Conservation (phyloP, 2,797 vertebrate species). For the Netta rufina region DNA sequence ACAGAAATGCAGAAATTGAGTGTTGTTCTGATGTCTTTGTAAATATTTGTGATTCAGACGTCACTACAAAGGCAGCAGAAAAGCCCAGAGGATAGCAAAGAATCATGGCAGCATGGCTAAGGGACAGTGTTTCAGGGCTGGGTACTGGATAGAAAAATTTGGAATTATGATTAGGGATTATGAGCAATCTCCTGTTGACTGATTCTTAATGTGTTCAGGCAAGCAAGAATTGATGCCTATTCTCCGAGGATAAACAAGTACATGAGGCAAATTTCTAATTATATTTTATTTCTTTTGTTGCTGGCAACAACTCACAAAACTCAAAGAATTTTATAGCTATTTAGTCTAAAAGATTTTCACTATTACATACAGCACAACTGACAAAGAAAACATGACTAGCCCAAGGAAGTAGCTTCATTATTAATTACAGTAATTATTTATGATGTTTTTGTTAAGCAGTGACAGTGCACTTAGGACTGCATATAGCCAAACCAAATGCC, state of each 20-base stretch:
- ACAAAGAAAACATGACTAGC: not conserved
- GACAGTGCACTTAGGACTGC: constrained; percentile 38
- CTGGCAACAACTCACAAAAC: not conserved
- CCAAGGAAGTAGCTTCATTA: constrained; percentile 53
- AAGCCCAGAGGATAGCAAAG: not conserved
- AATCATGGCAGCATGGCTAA: not conserved
- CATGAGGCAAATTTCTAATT: constrained; percentile 31
- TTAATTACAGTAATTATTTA: constrained; percentile 57
- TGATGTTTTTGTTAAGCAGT: constrained; percentile 50
- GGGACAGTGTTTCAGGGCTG: not conserved
- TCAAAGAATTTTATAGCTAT: constrained; percentile 28
- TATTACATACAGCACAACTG: not conserved
- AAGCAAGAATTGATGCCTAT: not conserved
- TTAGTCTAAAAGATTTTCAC: constrained; percentile 24
- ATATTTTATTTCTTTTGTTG: constrained; percentile 7
- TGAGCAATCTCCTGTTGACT: constrained; percentile 9
- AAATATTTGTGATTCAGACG: not conserved
- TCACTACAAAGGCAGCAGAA: not conserved
- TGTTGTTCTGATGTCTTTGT: not conserved
- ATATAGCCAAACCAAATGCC: not conserved
- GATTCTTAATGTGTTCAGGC: constrained; percentile 21
- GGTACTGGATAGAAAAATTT: not conserved
- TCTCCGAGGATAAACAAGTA: constrained; percentile 29
- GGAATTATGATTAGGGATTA: constrained; percentile 6
- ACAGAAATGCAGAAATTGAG: not conserved